These are phyloP conservation scores for Macrobrachium nipponense DNA, from an alignment of 1,140 invertebrate species.

Conservation along the genomic window DNA sequence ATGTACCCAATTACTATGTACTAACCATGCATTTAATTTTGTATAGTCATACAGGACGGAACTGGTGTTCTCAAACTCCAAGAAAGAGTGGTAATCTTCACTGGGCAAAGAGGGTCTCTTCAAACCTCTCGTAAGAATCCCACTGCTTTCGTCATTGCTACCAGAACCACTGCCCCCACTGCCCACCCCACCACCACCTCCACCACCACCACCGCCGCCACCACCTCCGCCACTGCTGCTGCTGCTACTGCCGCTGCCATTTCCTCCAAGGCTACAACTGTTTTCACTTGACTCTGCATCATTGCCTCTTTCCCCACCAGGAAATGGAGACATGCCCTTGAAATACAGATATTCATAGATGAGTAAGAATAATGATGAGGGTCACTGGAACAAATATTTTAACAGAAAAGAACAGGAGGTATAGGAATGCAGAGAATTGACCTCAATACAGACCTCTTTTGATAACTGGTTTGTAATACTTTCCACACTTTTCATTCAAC, in stretches of 20 bases:
- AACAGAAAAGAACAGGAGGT: no score
- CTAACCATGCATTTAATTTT: conserved; percentile 79
- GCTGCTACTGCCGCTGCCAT: conserved; percentile 18
- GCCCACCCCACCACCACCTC: no score
- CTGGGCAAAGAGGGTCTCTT: conserved; percentile 47
- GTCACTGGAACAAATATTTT: no score
- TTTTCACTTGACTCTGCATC: conserved; percentile 48
- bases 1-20: background rate
- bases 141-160: background rate
- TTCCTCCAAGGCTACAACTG: conserved; percentile 36
- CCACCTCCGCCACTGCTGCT: conserved; percentile 3
- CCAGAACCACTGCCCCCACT: background rate
- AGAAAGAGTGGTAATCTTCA: conserved; percentile 54
- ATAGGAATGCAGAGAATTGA: no score
- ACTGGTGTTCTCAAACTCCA: conserved; percentile 79
- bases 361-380: no score
- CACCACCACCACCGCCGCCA: background rate
- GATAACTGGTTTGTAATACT: no score
- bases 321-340: conserved; percentile 58
- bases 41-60: conserved; percentile 90
- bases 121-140: conserved; percentile 34
- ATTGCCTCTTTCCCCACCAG: conserved; percentile 46
- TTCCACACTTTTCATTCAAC: no score
- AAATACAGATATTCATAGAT: background rate
- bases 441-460: no score